Evolutionary conservation across 2,888 invertebrate genomes (phyloP), one percentile per base, ranked within the genome.

Genomic region (Tenthredo mesomela): DNA sequence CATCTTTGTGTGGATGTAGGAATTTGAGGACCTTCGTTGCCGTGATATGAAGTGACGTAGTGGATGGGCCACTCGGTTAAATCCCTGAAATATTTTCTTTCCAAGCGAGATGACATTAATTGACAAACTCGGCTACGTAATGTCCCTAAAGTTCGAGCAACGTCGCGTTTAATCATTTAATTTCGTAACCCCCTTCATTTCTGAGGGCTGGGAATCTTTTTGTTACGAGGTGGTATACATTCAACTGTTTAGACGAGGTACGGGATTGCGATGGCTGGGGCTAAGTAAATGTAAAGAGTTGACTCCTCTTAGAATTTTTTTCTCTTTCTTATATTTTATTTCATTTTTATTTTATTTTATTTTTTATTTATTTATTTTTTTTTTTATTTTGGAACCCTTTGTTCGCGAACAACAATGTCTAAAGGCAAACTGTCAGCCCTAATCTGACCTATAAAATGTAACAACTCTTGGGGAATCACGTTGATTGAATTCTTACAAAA

Each of bases 401-500:
- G 61, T 80, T 61, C 5, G 37, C 40, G 4, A 9, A 80, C 80
- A 80, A 80, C 80, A 58, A 61, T 80, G 80, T 80, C 80, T 40
- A 21, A 61, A 61, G 33, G 80, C 40, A 61, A 61, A 61, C 80
- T 80, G 80, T 80, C 80, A 61, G 61, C 77, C 54, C 77, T 77
- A 80, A 80, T 61, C 29, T 77, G 80, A 40, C 58, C 80, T 61
- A 61, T 80, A 58, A 80, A 80, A 80, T 61, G 80, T 80, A 40
- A 80, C 80, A 58, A 80, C 58, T 80, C 78, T 61, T 37, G 78
- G 78, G 78, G n/a, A 80, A 61, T 80, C 80, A 40, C 58, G 80
- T 61, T 80, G 80, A 80, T 80, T 80, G 80, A 80, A 80, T 61
- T 80, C 61, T 80, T 61, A 25, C 80, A 80, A 80, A 80, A 80